phyloP scores from a whole-genome alignment of 2,797 vertebrate species.

The Poliocrania exsul region DNA sequence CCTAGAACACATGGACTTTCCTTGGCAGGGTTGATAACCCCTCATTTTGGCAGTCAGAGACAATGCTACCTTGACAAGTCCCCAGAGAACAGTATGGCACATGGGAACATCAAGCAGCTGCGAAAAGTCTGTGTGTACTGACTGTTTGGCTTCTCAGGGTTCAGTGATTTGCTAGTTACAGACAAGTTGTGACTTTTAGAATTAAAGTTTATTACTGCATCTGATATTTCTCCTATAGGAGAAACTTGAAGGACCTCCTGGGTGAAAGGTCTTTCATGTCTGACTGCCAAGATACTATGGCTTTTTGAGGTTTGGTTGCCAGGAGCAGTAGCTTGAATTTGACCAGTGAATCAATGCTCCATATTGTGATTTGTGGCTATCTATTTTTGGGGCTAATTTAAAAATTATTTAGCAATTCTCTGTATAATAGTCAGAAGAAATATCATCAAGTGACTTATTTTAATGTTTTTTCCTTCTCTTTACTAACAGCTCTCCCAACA shows the following conservation, averaged over 20 bases:
- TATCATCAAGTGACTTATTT: background rate
- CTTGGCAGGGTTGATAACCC: background rate
- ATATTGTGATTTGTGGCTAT: background rate
- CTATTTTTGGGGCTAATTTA: background rate
- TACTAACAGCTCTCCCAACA: background rate
- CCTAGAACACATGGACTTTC: background rate
- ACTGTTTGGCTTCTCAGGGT: background rate
- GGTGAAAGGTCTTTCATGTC: background rate
- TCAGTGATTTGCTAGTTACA: background rate
- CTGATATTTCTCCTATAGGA: background rate
- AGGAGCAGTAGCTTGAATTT: background rate
- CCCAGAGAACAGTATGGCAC: background rate
- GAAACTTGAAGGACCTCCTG: background rate
- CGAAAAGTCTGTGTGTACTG: background rate
- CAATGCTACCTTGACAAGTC: background rate
- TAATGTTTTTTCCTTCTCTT: background rate
- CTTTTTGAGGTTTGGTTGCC: background rate
- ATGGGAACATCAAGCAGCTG: background rate
- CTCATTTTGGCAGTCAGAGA: background rate
- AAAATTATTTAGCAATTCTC: slow-evolving; percentile 7
- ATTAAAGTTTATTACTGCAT: background rate
- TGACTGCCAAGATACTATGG: background rate
- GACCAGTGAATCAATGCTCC: background rate
- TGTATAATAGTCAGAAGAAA: background rate
- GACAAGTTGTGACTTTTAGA: background rate